Evolutionary conservation across 2,797 vertebrate genomes (phyloP).

Genomic region (Pteronotus mesoamericanus): DNA sequence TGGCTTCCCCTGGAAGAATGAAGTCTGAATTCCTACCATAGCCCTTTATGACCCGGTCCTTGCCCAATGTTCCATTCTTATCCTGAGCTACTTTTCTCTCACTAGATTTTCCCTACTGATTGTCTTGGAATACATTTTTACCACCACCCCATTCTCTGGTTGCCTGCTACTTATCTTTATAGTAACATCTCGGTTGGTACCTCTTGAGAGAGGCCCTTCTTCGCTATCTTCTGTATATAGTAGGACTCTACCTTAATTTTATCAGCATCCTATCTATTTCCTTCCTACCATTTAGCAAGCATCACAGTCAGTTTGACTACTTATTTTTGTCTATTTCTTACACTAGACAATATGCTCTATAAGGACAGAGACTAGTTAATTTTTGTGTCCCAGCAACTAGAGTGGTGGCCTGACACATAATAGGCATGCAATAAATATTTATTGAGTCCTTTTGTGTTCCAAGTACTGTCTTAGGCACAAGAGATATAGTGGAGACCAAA

Average conservation of each 20-base stretch:
- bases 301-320: neutral
- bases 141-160: neutral
- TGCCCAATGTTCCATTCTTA: neutral
- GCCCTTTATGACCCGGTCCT: neutral
- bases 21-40: neutral
- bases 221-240: neutral
- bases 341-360: neutral
- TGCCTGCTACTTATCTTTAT: neutral
- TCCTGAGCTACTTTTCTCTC: neutral
- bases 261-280: neutral
- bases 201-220: neutral
- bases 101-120: neutral
- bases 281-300: neutral
- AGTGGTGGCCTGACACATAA: neutral
- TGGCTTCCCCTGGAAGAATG: neutral
- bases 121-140: neutral
- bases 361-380: neutral
- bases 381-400: neutral
- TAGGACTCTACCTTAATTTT: neutral
- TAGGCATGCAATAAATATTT: neutral
- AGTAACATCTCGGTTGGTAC: neutral
- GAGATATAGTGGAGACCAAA: neutral
- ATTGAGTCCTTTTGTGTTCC: neutral
- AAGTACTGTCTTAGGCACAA: neutral
- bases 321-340: neutral